Conservation (phyloP, 2,797 vertebrate genomes). For the Neosilurus mollespiculum region DNA sequence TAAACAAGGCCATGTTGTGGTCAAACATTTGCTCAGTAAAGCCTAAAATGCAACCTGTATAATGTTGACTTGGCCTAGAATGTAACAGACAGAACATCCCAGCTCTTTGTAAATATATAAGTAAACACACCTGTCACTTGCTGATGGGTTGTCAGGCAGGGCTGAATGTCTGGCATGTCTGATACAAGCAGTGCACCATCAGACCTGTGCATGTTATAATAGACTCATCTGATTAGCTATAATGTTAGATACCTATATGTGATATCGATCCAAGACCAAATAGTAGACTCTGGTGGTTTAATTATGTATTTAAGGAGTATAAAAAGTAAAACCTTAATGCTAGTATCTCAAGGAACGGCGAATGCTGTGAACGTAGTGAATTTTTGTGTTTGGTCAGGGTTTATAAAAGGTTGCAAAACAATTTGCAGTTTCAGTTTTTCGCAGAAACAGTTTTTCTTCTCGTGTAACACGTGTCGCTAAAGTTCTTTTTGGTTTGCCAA, state of each 20-base stretch:
- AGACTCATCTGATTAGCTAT: conserved; percentile 3
- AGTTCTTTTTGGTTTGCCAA: too few species aligned
- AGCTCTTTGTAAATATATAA: conserved; percentile 22
- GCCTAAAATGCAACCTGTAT: conserved; percentile 8
- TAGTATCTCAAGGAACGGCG: too few species aligned
- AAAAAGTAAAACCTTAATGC: background rate
- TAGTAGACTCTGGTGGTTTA: background rate
- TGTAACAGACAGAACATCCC: conserved; percentile 4
- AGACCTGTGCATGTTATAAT: background rate
- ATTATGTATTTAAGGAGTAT: background rate
- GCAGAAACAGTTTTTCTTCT: too few species aligned
- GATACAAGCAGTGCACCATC: background rate
- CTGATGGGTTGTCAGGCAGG: conserved; percentile 11
- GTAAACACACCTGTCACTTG: conserved; percentile 38
- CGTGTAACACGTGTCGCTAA: too few species aligned
- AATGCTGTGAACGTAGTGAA: too few species aligned
- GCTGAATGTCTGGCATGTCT: background rate
- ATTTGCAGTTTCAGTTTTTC: too few species aligned
- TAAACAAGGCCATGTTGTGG: conserved; percentile 8
- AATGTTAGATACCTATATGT: background rate
- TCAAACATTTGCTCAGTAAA: background rate
- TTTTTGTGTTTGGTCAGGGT: too few species aligned
- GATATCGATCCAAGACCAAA: background rate
- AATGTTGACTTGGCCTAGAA: conserved; percentile 23
- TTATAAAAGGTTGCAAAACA: too few species aligned